Conservation (phyloP, 2,888 invertebrate species). For the Lottia scabra region DNA sequence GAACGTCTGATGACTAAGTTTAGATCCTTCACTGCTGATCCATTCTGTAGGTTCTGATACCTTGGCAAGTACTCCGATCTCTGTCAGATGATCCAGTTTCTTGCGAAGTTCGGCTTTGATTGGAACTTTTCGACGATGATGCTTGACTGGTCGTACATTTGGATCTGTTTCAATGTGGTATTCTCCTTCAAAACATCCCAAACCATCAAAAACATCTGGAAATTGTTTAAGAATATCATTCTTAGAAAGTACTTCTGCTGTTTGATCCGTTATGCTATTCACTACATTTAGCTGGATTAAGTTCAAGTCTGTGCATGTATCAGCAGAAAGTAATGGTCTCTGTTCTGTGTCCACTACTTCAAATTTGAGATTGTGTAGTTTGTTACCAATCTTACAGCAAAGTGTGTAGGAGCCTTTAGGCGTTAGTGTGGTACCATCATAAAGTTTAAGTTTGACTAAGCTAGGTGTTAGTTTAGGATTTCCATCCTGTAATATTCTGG, state of each 20-base stretch:
- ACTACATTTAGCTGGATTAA: neutral
- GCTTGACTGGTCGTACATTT: constrained; percentile 13
- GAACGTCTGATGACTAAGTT: neutral
- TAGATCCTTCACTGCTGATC: constrained; percentile 12
- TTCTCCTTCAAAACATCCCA: constrained; percentile 17
- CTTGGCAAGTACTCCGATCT: neutral
- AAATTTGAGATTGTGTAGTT: no score
- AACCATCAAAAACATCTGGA: constrained; percentile 11
- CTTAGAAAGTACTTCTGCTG: no score
- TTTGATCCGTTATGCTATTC: no score
- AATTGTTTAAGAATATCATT: neutral
- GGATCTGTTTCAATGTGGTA: constrained; percentile 18
- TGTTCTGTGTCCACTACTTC: neutral
- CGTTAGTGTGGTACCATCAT: no score
- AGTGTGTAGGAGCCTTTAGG: no score
- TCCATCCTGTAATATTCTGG: no score
- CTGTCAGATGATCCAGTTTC: constrained; percentile 4
- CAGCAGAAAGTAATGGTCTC: neutral
- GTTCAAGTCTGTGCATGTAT: neutral
- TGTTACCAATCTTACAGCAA: no score
- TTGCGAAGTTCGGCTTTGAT: neutral
- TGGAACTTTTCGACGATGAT: constrained; percentile 1
- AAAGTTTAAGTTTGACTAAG: no score
- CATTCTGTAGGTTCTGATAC: constrained; percentile 18
- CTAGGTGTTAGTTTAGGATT: no score